Evolutionary conservation across 2,888 invertebrate genomes (phyloP).

Genomic region (Taenaris catops): DNA sequence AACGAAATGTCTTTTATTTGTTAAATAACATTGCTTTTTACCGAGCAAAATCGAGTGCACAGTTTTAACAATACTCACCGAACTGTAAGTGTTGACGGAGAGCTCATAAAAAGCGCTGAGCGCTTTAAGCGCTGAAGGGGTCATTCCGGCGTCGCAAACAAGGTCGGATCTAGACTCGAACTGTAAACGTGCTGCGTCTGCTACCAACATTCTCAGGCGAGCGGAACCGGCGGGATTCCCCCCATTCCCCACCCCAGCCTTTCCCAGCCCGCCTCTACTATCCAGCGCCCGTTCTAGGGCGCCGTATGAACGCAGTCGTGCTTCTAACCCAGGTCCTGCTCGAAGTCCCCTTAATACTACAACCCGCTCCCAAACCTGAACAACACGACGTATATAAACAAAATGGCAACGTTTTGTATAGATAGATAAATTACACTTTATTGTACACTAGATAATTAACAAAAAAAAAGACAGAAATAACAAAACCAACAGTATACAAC

Average conservation of each 20-base stretch:
- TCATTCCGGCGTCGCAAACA: slow-evolving; percentile 59
- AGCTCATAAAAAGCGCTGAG: slow-evolving; percentile 54
- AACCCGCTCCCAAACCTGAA: slow-evolving; percentile 84
- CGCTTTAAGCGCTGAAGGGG: slow-evolving; percentile 46
- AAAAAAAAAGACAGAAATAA: too few relatives aligned
- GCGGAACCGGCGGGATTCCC: slow-evolving; percentile 72
- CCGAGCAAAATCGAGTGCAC: too few relatives aligned
- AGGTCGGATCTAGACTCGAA: slow-evolving; percentile 70
- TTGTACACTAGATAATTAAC: too few relatives aligned
- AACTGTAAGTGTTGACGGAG: slow-evolving; percentile 54
- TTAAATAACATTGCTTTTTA: too few relatives aligned
- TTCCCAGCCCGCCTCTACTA: slow-evolving; percentile 79
- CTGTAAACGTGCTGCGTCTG: slow-evolving; percentile 83
- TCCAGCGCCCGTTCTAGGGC: slow-evolving; percentile 81
- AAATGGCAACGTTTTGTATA: too few relatives aligned
- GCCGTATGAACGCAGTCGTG: slow-evolving; percentile 83
- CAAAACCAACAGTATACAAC: too few relatives aligned
- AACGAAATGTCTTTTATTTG: too few relatives aligned
- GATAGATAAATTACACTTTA: too few relatives aligned
- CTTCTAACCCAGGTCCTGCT: slow-evolving; percentile 73
- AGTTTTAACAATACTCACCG: too few relatives aligned
- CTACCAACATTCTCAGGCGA: slow-evolving; percentile 75
- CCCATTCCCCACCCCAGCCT: slow-evolving; percentile 79
- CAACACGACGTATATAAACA: too few relatives aligned
- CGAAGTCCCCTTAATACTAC: slow-evolving; percentile 52